Evolutionary conservation across 2,113 vertebrate genomes (phyloP), one percentile per base, ranked within the genome.

Genomic region (Perca fluviatilis): DNA sequence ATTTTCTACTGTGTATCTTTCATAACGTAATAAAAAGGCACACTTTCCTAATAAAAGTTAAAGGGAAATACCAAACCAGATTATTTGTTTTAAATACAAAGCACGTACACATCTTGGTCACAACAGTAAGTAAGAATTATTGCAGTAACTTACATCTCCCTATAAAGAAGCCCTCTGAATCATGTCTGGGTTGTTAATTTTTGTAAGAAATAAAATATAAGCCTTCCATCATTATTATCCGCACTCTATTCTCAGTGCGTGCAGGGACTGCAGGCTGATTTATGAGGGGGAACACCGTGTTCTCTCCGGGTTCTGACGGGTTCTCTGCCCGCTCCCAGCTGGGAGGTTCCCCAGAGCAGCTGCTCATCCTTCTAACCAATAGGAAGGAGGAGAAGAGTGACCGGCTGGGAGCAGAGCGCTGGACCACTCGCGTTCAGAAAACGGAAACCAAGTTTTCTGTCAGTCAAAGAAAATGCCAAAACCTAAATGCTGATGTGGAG

Each of bases 201-300:
- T 30, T 1, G 27, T 19, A 65, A n/a, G n/a, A 25, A 9, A 25
- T 49, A 66, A 50, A 66, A 11, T 2, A 27, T 60, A 49, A 66
- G 33, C 16, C 47, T 25, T 60, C 15, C 66, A 51, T 74, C 57
- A 43, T 77, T 36, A 33, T 54, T 50, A 19, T 7, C 57, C 57
- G 1, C 30, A 25, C 10, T 56, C 47, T 56, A 1, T 16, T 2
- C 47, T 19, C 54, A 18, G 51, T 8, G 9, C n/a, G 27, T 21
- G 69, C 19, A 19, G 64, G 56, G 23, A 63, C 75, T 79, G 53
- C 67, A 62, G 57, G 57, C 53, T 2, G 47, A 15, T 64, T 14
- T 30, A 64, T n/a, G 72, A 43, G 73, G 73, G 68, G 86, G 88
- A 90, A 88, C 86, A 86, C 78, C 0, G 80, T 88, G 86, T 90